These are phyloP conservation scores for Dromaius novaehollandiae DNA, from an alignment of 2,113 vertebrate species.

Conservation along the genomic window DNA sequence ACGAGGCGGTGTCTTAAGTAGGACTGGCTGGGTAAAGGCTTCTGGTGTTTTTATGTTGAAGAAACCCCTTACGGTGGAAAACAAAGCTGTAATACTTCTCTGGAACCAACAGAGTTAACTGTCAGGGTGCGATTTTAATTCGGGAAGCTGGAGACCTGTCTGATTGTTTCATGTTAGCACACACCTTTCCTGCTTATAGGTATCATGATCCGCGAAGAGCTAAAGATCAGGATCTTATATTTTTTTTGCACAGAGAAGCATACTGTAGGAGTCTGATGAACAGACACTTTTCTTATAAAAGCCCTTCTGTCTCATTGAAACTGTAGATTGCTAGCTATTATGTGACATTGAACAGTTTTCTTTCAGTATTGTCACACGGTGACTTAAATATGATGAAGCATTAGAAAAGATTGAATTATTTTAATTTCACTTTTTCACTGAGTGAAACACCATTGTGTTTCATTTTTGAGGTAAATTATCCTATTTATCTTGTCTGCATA, in stretches of 20 bases:
- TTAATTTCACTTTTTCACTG: constrained; percentile 63
- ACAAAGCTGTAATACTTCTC: background rate
- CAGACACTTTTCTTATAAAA: constrained; percentile 2
- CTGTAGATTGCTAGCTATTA: constrained; percentile 12
- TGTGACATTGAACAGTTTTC: constrained; percentile 37
- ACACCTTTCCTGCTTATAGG: background rate
- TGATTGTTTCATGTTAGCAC: background rate
- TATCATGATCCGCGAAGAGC: background rate
- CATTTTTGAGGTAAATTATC: constrained; percentile 70
- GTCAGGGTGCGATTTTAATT: background rate
- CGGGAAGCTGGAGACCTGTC: background rate
- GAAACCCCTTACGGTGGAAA: background rate
- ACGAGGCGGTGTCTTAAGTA: background rate
- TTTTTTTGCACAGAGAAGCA: constrained; percentile 13
- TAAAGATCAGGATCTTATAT: background rate
- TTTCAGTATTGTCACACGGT: constrained; percentile 33
- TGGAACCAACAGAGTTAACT: background rate
- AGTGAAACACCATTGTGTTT: constrained; percentile 49
- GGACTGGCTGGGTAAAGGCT: background rate
- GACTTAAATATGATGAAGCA: constrained; percentile 54
- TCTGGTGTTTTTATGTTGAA: background rate
- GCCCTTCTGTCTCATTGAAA: constrained; percentile 38
- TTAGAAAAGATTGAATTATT: constrained; percentile 58
- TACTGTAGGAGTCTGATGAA: constrained; percentile 48
- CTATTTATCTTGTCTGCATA: constrained; percentile 72